Evolutionary conservation across 2,888 invertebrate genomes (phyloP), one percentile per base, ranked within the genome.

Genomic region (Mimachlamys varia): DNA sequence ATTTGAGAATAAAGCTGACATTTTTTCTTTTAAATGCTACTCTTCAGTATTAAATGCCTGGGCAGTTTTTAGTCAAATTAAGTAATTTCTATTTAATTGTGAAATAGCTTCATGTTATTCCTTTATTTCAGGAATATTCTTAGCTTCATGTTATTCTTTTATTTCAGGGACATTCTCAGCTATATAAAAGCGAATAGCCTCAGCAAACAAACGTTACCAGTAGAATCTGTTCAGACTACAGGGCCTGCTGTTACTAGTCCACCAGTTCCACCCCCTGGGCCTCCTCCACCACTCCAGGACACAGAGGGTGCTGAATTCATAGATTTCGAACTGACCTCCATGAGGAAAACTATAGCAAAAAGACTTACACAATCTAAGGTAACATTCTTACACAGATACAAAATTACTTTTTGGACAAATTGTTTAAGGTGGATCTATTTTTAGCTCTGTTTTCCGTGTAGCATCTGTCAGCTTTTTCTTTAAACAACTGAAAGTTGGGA

Each of bases 301-400:
- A 88, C 87, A 88, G 92, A 93, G 88, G 94, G 92, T 19, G 94
- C 93, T 53, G 93, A 92, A 38, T 94, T 90, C 95, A 96, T 96
- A 88, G 98, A 98, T 95, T 96, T 97, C 88, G 97, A 97, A 91
- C 96, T 98, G 88, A 97, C 97, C 4, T 97, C 97, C 93, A 98
- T 98, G 97, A 97, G 98, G 93, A 97, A 97, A 92, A 97, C 97
- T 12, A 98, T 98, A 93, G 98, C 98, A 3, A 98, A 97, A 95
- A 96, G 98, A 93, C 97, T 98, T 13, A 97, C 97, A 22, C 97
- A 97, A 95, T 98, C 98, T 0, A 98, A 98, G 97, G 96, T 96
- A 88, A 91, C 88, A 89, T 38, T 62, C 88, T 91, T 92, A 95
- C 58, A 58, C 7, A 0, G n/a, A 22, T 58, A 22, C 7, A 19